Evolutionary conservation across 2,888 invertebrate species (phyloP), one percentile per base, ranked within the genome.

Genomic region (Epistrophe grossulariae): DNA sequence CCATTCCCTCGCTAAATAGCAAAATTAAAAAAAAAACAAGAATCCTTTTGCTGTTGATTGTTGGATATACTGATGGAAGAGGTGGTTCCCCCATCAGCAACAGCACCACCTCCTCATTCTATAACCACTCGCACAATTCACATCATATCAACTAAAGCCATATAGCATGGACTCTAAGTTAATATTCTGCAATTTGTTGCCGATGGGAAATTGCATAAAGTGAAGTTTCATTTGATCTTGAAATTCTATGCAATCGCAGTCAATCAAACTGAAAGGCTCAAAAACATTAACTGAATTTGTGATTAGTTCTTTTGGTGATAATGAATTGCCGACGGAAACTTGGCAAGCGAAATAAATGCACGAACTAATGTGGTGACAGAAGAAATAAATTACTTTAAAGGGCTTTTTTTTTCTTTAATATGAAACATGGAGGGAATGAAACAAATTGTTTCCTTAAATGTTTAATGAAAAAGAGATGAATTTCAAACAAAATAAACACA

Each of bases 241-340:
- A 87, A 87, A 87, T 83, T 83, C 79, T 83, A 83, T 82, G 79
- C 87, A 87, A 83, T 79, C 43, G 83, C 76, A 87, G 79, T 87
- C 87, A 74, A 87, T 87, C 87, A 87, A 74, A 55, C 19, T 62
- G 79, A 72, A 76, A 71, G 82, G 78, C 60, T 84, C 45, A 15
- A 55, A 66, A 71, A 72, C 87, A 71, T 76, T 79, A 52, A 43
- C 79, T 83, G 87, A 83, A 87, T 87, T 74, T 52, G 17, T 83
- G 72, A 87, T 87, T 87, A 83, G 79, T 55, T 71, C 66, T 74
- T 87, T 72, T 71, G 72, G 38, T 45, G 76, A 60, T 66, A 72
- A 84, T 81, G 59, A 52, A 71, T 77, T 64, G 84, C 81, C 81
- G 81, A 71, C 81, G 48, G 68, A 50, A 68, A 35, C 19, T 68